Evolutionary conservation across 2,797 vertebrate genomes (phyloP), one percentile per base, ranked within the genome.

Genomic region (Liparis tanakae): DNA sequence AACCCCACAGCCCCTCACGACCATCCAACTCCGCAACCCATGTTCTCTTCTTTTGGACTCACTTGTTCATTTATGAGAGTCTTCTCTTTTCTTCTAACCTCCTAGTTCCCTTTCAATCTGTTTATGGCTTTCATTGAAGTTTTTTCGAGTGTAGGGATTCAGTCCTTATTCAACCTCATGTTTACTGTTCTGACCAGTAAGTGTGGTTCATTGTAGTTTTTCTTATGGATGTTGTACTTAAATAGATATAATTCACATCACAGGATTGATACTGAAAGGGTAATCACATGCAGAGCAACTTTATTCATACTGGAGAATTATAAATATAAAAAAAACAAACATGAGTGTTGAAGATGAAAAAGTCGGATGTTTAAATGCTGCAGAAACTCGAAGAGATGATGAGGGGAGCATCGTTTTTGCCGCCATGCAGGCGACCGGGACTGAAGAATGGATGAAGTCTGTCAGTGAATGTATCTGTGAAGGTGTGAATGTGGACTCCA

Each of bases 401-500:
- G 3, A 96, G 82, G 0, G 94, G 93, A 37, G 86, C 80, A 22
- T 78, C n/a, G 22, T 96, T 96, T 85, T 87, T 94, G 57, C 90
- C 90, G 0, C 91, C 91, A 15, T 94, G 90, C 10, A 91, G 80
- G 15, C 89, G 91, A 33, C 94, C 94, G 0, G 94, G 95, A 80
- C 84, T 90, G 84, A 96, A 94, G 84, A 95, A 93, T 0, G 95
- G 90, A 81, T 92, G 89, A 10, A 95, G 89, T 46, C 81, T 89
- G 71, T 95, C 94, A 22, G 86, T 91, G 63, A 95, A 95, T 6
- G 69, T 86, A 53, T 95, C 92, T 9, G n/a, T 87, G 80, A 95
- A 96, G 18, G 93, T 94, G 85, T 93, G 46, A 44, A 96, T 92
- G 85, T 95, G 94, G 69, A 87, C 79, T 36, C 92, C 94, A 2